phyloP scores from a whole-genome alignment of 1,140 invertebrate species.

The Halesus radiatus region DNA sequence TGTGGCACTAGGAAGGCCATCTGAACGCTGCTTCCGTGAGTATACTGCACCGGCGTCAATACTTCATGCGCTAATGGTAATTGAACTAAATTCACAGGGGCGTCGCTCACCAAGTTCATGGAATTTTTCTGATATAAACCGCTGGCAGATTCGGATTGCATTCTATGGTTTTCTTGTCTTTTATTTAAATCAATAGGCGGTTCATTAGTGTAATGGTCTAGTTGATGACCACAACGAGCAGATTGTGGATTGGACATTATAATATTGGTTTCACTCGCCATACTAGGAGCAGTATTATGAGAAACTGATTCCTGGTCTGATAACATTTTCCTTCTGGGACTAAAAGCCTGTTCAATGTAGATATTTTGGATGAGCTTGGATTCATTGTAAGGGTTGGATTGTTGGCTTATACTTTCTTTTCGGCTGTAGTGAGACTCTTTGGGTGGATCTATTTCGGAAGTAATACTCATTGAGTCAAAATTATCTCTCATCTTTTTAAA shows the following conservation, averaged over 20 bases:
- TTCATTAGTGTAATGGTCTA: slow-evolving; percentile 33
- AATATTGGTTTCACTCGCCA: slow-evolving; percentile 46
- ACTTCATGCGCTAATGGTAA: slow-evolving; percentile 65
- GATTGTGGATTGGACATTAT: slow-evolving; percentile 54
- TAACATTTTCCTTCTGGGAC: slow-evolving; percentile 48
- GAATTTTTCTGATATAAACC: slow-evolving; percentile 29
- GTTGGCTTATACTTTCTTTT: slow-evolving; percentile 28
- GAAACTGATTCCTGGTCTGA: slow-evolving; percentile 38
- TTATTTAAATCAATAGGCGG: slow-evolving; percentile 27
- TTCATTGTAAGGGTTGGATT: slow-evolving; percentile 49
- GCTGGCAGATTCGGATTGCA: slow-evolving; percentile 23
- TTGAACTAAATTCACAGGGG: slow-evolving; percentile 66
- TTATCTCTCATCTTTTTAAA: slow-evolving; percentile 50
- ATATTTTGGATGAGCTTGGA: slow-evolving; percentile 54
- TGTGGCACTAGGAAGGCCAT: slow-evolving; percentile 72
- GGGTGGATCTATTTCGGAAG: slow-evolving; percentile 60
- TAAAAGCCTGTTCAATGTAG: slow-evolving; percentile 54
- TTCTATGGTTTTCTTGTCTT: slow-evolving; percentile 43
- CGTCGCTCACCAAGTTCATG: slow-evolving; percentile 44
- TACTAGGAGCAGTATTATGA: neutral
- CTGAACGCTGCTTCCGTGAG: slow-evolving; percentile 66
- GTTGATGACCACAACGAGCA: slow-evolving; percentile 33
- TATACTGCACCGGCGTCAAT: slow-evolving; percentile 57
- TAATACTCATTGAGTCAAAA: slow-evolving; percentile 60
- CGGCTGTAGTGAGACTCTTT: slow-evolving; percentile 26